Conservation (phyloP, 2,113 vertebrate genomes). For the Choloepus hoffmanni region DNA sequence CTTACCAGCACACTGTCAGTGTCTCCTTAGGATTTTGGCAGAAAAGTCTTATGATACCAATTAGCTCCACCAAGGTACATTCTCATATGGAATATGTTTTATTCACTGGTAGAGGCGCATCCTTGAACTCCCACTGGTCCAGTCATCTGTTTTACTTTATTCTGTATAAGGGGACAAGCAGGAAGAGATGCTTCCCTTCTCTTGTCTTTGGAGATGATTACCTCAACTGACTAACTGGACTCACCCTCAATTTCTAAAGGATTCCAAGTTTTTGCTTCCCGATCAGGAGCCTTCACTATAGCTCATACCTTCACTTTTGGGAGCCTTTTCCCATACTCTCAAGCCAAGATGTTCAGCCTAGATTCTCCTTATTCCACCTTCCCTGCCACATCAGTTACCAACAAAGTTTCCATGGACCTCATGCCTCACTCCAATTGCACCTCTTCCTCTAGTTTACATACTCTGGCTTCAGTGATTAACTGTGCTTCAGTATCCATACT, state of each 20-base stretch:
- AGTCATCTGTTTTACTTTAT: too few relatives aligned
- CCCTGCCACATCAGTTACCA: too few relatives aligned
- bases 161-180: too few relatives aligned
- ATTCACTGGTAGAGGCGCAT: too few relatives aligned
- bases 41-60: neutral
- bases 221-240: too few relatives aligned
- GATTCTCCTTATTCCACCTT: neutral
- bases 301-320: neutral
- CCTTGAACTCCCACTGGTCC: neutral
- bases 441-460: neutral
- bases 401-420: too few relatives aligned
- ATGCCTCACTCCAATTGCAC: neutral
- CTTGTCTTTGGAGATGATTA: too few relatives aligned
- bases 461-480: too few relatives aligned
- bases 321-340: too few relatives aligned
- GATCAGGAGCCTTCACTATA: neutral
- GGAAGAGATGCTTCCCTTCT: too few relatives aligned
- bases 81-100: neutral
- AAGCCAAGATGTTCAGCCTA: too few relatives aligned
- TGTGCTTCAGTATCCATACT: too few relatives aligned
- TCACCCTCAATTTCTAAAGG: neutral
- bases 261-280: neutral
- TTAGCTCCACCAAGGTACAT: neutral
- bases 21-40: neutral
- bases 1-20: neutral